Evolutionary conservation across 2,113 vertebrate species (phyloP).

Genomic region (Rhinolophus sinicus): DNA sequence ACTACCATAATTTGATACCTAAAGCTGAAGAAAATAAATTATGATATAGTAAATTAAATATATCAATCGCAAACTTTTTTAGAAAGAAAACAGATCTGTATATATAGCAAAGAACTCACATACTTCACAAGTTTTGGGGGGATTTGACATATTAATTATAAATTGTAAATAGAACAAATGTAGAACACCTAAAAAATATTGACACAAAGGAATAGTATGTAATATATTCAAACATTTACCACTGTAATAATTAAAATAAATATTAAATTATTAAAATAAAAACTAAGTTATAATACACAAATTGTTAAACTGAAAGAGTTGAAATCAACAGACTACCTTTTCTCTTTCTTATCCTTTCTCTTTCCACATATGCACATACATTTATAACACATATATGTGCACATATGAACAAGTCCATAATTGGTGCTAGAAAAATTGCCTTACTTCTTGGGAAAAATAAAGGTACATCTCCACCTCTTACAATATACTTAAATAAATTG

Average conservation of each 20-base stretch:
- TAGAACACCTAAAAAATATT: conserved; percentile 14
- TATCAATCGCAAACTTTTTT: background rate
- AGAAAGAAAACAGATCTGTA: background rate
- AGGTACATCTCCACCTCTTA: background rate
- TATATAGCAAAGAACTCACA: background rate
- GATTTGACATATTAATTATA: background rate
- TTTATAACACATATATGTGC: background rate
- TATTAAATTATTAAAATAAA: background rate
- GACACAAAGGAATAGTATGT: background rate
- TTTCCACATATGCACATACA: background rate
- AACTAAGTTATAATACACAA: background rate
- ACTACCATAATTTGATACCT: background rate
- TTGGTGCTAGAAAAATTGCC: background rate
- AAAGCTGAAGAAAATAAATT: background rate
- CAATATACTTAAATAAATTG: background rate
- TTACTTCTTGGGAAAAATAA: background rate
- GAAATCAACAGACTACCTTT: background rate
- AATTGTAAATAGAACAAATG: background rate
- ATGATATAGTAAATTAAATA: background rate
- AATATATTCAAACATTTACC: background rate
- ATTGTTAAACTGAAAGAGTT: conserved; percentile 20
- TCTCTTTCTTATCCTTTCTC: background rate
- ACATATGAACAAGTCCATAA: background rate
- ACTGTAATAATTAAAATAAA: background rate
- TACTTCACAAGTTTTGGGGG: background rate